These are phyloP conservation scores for Artibeus jamaicensis DNA, from an alignment of 2,797 vertebrate species.

Conservation along the genomic window DNA sequence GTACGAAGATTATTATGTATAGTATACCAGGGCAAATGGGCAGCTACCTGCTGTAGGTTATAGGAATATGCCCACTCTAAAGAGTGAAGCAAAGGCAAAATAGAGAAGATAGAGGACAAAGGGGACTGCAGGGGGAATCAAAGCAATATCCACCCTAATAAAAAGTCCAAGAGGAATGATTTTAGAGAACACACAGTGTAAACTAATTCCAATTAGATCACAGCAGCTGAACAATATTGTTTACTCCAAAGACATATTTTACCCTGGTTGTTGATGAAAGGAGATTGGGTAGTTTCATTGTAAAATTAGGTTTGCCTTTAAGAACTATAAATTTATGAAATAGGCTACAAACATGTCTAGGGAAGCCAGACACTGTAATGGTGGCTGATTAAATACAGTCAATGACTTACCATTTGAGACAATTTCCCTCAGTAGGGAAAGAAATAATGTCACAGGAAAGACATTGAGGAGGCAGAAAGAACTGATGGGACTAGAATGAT, in stretches of 20 bases:
- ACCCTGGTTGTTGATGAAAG: conserved; percentile 72
- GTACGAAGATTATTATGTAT: neutral
- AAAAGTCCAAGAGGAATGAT: conserved; percentile 17
- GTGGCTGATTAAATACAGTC: conserved; percentile 74
- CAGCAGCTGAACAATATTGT: conserved; percentile 36
- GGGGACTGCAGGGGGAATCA: neutral
- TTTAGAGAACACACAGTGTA: conserved; percentile 31
- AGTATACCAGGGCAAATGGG: neutral
- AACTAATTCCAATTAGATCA: conserved; percentile 63
- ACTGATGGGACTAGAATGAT: conserved; percentile 51
- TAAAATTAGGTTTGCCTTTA: conserved; percentile 77
- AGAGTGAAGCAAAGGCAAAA: neutral
- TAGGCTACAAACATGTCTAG: conserved; percentile 76
- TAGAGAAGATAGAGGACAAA: neutral
- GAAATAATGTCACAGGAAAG: conserved; percentile 68
- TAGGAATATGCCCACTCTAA: neutral
- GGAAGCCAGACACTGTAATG: conserved; percentile 65
- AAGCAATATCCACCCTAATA: neutral
- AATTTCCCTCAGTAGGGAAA: conserved; percentile 54
- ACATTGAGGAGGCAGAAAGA: conserved; percentile 55
- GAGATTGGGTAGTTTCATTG: conserved; percentile 71
- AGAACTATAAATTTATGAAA: conserved; percentile 80
- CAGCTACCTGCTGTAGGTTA: neutral
- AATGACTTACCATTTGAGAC: conserved; percentile 72
- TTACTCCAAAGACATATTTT: conserved; percentile 72